A percentile compares a stretch with the other conserved stretches of the same genome.
phyloP scores from a whole-genome alignment of 2,888 invertebrate species.

The Blera fallax region DNA sequence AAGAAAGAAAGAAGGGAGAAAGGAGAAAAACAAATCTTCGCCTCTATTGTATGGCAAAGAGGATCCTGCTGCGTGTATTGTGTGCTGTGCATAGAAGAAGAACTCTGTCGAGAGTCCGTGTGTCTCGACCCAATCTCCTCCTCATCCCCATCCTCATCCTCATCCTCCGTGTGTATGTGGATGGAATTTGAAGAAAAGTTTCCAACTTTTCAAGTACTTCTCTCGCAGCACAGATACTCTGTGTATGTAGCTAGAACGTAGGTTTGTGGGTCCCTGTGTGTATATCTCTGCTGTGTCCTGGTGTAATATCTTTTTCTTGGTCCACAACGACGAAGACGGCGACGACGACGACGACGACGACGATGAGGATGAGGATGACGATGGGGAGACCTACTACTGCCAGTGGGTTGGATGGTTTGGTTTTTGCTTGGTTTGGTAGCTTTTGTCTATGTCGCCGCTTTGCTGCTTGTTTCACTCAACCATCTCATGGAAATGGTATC shows the following conservation, averaged over 20 bases:
- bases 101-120: constrained; percentile 29
- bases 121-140: constrained; percentile 29
- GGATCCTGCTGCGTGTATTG: constrained; percentile 19
- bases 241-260: neutral
- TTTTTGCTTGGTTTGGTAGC: constrained; percentile 55
- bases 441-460: constrained; percentile 59
- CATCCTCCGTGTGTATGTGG: constrained; percentile 1
- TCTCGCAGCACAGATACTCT: constrained; percentile 7
- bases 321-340: neutral
- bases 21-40: neutral
- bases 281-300: neutral
- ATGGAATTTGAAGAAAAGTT: constrained; percentile 54
- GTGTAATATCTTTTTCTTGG: constrained; percentile 46
- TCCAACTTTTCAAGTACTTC: constrained; percentile 59
- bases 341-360: neutral
- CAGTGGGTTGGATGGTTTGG: constrained; percentile 40
- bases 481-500: constrained; percentile 29
- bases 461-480: constrained; percentile 41
- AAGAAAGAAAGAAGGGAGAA: too few relatives aligned
- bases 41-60: constrained; percentile 18
- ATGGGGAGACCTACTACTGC: constrained; percentile 5
- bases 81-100: constrained; percentile 17
- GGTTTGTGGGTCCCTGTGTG: constrained; percentile 27
- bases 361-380: neutral
- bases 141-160: neutral